Evolutionary conservation across 2,888 invertebrate genomes (phyloP), one percentile per base, ranked within the genome.

Genomic region (Hylaea fasciaria): DNA sequence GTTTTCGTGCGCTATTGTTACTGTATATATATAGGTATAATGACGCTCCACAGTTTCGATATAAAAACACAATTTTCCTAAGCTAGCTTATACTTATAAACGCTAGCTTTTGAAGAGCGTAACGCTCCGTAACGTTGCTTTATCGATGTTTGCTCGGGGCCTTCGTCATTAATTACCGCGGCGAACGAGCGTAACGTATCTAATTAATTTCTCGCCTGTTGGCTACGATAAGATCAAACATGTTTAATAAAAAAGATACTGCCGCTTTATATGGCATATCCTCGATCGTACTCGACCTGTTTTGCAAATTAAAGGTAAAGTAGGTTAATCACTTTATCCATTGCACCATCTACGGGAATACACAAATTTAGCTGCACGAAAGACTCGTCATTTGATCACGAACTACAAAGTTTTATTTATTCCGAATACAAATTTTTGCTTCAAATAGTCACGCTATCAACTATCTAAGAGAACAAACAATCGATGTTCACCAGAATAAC

Each of bases 121-220:
- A 73, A 74, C 67, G 62, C 67, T 69, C 54, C 56, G 69, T 71
- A 73, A 76, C 69, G 65, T 69, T 63, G 70, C 71, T 70, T 76
- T 76, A 78, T 77, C 68, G 73, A 72, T 77, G 80, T 80, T 81
- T 77, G 81, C 78, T 72, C 68, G 71, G 69, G 64, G 67, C 72
- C 74, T 79, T 68, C 69, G 73, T 74, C 70, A 76, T 78, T 81
- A 81, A 85, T 86, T 83, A 84, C 75, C 73, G 69, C 70, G 77
- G 70, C 77, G 76, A 80, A 78, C 75, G 74, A 73, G 74, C 79
- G 77, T 80, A 77, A 77, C 79, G 75, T 70, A 67, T 69, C 71
- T 77, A 81, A 87, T 88, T 82, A 85, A 83, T 86, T 82, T 80
- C 76, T 71, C 74, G 75, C 73, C 70, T 78, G 77, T 77, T 79